These are phyloP conservation scores for Aphaenogaster rudis DNA, from an alignment of 1,140 invertebrate species.

Conservation along the genomic window DNA sequence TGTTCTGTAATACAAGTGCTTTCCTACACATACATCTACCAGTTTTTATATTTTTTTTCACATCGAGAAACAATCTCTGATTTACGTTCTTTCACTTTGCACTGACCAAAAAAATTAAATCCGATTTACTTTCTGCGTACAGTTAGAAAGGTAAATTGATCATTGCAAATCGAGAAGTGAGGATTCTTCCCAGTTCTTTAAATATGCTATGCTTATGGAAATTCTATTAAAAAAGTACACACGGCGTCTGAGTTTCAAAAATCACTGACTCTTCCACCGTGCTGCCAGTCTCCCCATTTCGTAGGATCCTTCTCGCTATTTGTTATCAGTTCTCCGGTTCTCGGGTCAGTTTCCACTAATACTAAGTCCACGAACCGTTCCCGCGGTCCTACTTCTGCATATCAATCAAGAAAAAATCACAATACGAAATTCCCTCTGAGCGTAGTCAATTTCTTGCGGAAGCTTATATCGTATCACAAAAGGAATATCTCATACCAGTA, in stretches of 20 bases:
- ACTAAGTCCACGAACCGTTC: constrained; percentile 77
- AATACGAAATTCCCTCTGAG: not conserved
- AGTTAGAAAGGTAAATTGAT: constrained; percentile 36
- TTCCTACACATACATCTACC: not conserved
- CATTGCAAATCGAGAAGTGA: constrained; percentile 67
- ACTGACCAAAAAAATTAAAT: constrained; percentile 31
- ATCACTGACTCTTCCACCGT: constrained; percentile 80
- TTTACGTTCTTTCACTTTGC: constrained; percentile 38
- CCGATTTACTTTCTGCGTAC: not conserved
- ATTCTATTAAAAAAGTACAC: constrained; percentile 38
- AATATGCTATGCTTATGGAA: constrained; percentile 74
- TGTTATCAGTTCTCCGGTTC: constrained; percentile 77
- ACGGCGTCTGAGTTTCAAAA: constrained; percentile 73
- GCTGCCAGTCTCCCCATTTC: constrained; percentile 83
- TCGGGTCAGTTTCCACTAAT: constrained; percentile 77
- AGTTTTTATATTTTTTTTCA: not conserved
- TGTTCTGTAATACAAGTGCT: not conserved
- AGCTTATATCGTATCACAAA: not conserved
- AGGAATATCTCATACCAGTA: not conserved
- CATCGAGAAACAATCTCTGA: not conserved
- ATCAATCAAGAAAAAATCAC: constrained; percentile 17
- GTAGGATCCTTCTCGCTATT: constrained; percentile 80
- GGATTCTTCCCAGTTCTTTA: constrained; percentile 74
- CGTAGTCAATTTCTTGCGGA: not conserved
- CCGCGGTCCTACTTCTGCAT: constrained; percentile 62